These are phyloP conservation scores for Synergus umbraculus DNA, from an alignment of 2,888 invertebrate species.

Conservation along the genomic window DNA sequence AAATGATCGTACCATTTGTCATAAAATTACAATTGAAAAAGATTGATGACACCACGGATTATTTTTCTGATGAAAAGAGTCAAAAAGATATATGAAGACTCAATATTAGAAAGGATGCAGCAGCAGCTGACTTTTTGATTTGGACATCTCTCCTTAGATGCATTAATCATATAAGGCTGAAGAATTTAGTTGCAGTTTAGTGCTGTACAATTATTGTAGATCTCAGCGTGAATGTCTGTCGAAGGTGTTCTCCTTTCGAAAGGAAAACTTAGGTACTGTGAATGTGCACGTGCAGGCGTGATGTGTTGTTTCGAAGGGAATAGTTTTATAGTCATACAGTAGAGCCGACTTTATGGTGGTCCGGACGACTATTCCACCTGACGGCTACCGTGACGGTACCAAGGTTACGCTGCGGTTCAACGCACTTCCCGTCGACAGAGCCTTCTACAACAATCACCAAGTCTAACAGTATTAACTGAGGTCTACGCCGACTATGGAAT, in stretches of 20 bases:
- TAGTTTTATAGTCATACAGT: neutral
- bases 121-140: constrained; percentile 4
- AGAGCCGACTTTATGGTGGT: neutral
- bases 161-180: constrained; percentile 15
- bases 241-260: constrained; percentile 40
- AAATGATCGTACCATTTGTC: no score
- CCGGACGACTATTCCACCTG: constrained; percentile 67
- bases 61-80: neutral
- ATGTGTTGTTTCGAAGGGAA: constrained; percentile 26
- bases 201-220: neutral
- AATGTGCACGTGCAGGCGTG: constrained; percentile 10
- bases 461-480: constrained; percentile 18
- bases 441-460: constrained; percentile 48
- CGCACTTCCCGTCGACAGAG: constrained; percentile 70
- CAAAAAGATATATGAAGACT: neutral
- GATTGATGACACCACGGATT: neutral
- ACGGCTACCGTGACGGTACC: constrained; percentile 73
- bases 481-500: neutral
- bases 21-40: neutral
- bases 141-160: neutral
- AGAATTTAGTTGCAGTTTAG: neutral
- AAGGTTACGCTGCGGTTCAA: constrained; percentile 74
- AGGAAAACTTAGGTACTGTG: constrained; percentile 3
- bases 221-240: neutral
- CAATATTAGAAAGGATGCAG: neutral